These are phyloP conservation scores for Phyto melanocephala DNA, from an alignment of 2,888 invertebrate species.

Conservation along the genomic window DNA sequence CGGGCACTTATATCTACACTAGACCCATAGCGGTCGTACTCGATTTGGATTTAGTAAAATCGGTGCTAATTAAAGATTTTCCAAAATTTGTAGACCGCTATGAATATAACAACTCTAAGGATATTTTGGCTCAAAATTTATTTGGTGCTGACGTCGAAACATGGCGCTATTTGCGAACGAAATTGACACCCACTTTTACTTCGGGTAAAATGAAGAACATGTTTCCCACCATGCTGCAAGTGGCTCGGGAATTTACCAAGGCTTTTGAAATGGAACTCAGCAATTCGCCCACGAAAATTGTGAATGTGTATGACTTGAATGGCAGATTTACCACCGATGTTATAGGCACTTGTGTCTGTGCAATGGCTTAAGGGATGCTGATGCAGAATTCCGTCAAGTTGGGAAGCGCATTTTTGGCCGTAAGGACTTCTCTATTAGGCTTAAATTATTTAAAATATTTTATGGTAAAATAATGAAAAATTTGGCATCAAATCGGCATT, in stretches of 20 bases:
- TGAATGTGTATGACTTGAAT: constrained; percentile 78
- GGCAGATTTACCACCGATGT: constrained; percentile 80
- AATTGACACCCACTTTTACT: constrained; percentile 80
- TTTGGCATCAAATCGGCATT: constrained; percentile 24
- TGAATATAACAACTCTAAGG: constrained; percentile 66
- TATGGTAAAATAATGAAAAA: constrained; percentile 46
- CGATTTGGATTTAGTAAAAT: constrained; percentile 74
- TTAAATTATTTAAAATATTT: constrained; percentile 65
- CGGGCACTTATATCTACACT: constrained; percentile 71
- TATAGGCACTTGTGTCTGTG: constrained; percentile 79
- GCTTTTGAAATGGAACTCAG: constrained; percentile 56
- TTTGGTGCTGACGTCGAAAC: constrained; percentile 74
- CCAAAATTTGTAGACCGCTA: constrained; percentile 75
- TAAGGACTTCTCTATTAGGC: constrained; percentile 66
- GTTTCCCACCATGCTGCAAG: constrained; percentile 75
- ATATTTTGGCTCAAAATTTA: constrained; percentile 74
- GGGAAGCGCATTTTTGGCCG: constrained; percentile 66
- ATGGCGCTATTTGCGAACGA: constrained; percentile 79
- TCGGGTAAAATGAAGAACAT: constrained; percentile 80
- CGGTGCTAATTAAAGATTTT: constrained; percentile 77
- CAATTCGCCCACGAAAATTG: background rate
- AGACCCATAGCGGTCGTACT: constrained; percentile 69
- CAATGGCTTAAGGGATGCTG: constrained; percentile 77
- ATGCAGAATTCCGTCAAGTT: constrained; percentile 74
- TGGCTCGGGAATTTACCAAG: constrained; percentile 68